Base-by-base conservation (phyloP, 2,888 invertebrate species). In the Adineta ricciae region DNA sequence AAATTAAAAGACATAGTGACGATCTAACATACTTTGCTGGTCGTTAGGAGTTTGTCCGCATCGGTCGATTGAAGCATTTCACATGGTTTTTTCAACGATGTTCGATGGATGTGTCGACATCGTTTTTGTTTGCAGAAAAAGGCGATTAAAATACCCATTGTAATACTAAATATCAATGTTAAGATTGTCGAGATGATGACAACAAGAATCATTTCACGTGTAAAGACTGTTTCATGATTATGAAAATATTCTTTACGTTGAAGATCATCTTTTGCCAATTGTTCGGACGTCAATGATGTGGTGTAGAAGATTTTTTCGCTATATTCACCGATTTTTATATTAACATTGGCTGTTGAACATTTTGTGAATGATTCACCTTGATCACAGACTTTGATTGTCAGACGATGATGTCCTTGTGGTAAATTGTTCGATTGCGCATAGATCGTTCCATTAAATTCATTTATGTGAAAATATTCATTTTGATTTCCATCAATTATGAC, bases 251-350 rank as follows among this genome's bases (percentile, higher is more conserved):
- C 64, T 64, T 64, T 64, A 32, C 4, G 2, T 16, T 32, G 32
- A 64, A 64, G 27, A 19, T 64, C 32, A 64, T 64, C 14, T 46
- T 46, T 46, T 32, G 32, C 16, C 32, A 64, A 64, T 36, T 32
- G 64, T 64, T 64, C 14, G 0, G 64, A 36, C 19, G 32, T 36
- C 32, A 64, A 32, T 64, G 64, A 64, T 27, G 64, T 19, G 27
- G 64, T 64, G 36, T 49, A 52, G 38, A 8, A 50, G 36, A 49
- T 14, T 46, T 83, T 83, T 24, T 83, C 27, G 14, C 46, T 56
- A 83, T 83, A 50, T 56, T 83, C 83, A 19, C 52, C 52, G 24
- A 83, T 41, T 56, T 83, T 83, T 24, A 78, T 78, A 78, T 78
- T 78, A 41, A 78, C 11, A 78, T 24, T n/a, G 9, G 41, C n/a